A percentile compares a stretch with the other conserved stretches of the same genome.
Evolutionary conservation across 2,888 invertebrate genomes (phyloP).

Genomic region (Yponomeuta plumbellus): DNA sequence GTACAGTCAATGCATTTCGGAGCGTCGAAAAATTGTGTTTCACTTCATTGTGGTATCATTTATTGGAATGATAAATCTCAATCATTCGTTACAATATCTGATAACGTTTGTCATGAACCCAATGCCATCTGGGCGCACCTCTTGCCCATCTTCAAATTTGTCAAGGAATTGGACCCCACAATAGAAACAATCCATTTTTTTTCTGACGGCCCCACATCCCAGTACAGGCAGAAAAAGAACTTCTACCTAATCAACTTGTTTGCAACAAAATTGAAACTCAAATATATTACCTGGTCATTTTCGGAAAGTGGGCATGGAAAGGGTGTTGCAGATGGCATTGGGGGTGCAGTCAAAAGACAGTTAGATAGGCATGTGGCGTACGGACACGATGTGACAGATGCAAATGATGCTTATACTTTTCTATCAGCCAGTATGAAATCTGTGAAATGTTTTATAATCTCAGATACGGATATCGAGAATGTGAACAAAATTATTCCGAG

Average conservation of each 20-base stretch:
- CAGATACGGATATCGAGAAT: slow-evolving; percentile 22
- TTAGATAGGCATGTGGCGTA: slow-evolving; percentile 18
- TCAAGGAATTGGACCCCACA: slow-evolving; percentile 4
- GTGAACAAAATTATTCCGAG: slow-evolving; percentile 22
- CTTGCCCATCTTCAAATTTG: too few relatives aligned
- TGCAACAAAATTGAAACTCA: slow-evolving; percentile 14
- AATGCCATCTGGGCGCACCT: too few relatives aligned
- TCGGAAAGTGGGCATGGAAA: slow-evolving; percentile 21
- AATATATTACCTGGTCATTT: slow-evolving; percentile 18
- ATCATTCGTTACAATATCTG: too few relatives aligned
- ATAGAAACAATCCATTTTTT: slow-evolving; percentile 15
- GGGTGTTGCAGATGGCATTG: slow-evolving; percentile 23
- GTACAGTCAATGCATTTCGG: slow-evolving; percentile 12
- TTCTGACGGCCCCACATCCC: slow-evolving; percentile 19
- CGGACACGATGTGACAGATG: slow-evolving; percentile 21
- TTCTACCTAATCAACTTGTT: slow-evolving; percentile 18
- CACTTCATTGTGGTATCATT: slow-evolving; percentile 16
- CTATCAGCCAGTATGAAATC: slow-evolving; percentile 22
- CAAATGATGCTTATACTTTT: slow-evolving; percentile 19
- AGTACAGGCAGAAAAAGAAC: slow-evolving; percentile 23
- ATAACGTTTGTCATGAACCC: too few relatives aligned
- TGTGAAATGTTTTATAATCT: slow-evolving; percentile 24
- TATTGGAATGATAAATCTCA: slow-evolving; percentile 11
- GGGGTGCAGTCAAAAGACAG: slow-evolving; percentile 20
- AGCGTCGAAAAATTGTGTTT: neutral